Conservation (phyloP, 2,113 vertebrate species). For the Otis tarda region DNA sequence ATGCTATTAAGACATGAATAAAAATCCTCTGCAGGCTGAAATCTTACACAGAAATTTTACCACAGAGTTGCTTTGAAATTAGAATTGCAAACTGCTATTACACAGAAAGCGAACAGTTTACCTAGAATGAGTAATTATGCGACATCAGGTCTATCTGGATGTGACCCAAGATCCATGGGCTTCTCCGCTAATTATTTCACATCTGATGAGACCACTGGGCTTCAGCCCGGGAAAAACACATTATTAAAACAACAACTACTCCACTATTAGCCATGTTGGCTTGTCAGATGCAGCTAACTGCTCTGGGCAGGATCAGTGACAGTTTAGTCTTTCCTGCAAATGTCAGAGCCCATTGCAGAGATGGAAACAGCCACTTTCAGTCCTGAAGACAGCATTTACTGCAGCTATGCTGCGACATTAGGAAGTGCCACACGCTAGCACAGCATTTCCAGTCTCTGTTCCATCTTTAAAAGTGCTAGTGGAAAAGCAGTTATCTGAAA, state of each 20-base stretch:
- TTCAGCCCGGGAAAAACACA: background rate
- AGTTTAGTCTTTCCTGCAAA: background rate
- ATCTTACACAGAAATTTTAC: background rate
- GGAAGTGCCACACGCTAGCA: background rate
- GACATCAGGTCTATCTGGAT: background rate
- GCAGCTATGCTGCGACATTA: background rate
- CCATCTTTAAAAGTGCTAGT: background rate
- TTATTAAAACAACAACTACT: background rate
- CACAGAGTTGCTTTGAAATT: background rate
- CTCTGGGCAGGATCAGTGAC: background rate
- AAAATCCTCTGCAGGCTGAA: background rate
- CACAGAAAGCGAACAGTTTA: background rate
- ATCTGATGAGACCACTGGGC: background rate
- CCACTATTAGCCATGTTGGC: background rate
- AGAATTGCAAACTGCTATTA: background rate
- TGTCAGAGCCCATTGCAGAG: background rate
- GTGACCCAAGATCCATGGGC: background rate
- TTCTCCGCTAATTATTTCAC: background rate
- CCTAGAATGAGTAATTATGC: slow-evolving; percentile 16
- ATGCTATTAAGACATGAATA: background rate
- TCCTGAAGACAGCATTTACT: background rate
- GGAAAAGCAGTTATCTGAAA: background rate
- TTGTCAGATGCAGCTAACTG: background rate
- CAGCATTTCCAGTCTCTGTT: background rate
- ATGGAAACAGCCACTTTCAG: background rate